Evolutionary conservation across 2,113 vertebrate species (phyloP).

Genomic region (Heptranchias perlo): DNA sequence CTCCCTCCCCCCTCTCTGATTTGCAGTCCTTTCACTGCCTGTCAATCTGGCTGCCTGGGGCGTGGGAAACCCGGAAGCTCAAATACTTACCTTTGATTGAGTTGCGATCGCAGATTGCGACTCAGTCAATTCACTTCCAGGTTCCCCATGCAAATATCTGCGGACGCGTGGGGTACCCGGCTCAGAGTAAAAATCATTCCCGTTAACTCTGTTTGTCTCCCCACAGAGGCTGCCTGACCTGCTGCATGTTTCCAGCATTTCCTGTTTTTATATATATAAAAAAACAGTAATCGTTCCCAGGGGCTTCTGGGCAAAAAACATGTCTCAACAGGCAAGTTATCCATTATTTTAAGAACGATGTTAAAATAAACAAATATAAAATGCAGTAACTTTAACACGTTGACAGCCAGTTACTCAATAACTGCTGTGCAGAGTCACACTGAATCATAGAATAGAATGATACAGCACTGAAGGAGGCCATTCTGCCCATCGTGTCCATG

Average conservation of each 20-base stretch:
- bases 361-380: not conserved
- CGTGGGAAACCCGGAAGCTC: no score
- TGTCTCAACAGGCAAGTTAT: not conserved
- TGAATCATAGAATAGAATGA: not conserved
- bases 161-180: no score
- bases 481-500: not conserved
- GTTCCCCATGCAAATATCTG: no score
- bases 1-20: no score
- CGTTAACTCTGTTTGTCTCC: not conserved
- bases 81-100: no score
- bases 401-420: not conserved
- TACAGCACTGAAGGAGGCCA: not conserved
- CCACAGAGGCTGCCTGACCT: not conserved
- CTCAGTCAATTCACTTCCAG: no score
- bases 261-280: not conserved
- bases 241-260: not conserved
- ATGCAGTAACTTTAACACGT: not conserved
- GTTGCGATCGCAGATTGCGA: no score
- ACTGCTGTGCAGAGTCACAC: conserved; percentile 2
- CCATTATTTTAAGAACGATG: not conserved
- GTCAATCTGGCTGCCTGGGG: no score
- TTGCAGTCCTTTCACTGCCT: no score
- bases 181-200: no score
- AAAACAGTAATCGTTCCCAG: not conserved
- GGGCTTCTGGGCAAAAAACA: not conserved